Conservation (phyloP, 2,888 invertebrate genomes). For the Galeopsomyia nigrocyanea region DNA sequence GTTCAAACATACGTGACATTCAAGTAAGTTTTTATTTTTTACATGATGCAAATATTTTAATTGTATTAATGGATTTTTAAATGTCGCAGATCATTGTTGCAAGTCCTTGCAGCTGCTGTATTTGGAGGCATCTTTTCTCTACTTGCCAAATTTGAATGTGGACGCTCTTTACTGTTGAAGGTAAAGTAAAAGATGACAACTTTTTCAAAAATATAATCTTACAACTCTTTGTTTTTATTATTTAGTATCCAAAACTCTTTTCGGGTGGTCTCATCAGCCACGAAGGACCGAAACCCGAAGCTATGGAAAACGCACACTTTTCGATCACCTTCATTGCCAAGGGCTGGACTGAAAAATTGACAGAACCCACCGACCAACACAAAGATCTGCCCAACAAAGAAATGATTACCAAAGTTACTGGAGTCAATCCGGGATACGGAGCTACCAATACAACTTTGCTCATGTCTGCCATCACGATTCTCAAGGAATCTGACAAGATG, state of each 20-base stretch:
- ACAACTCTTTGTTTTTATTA: constrained; percentile 44
- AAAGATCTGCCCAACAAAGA: constrained; percentile 75
- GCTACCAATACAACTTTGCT: constrained; percentile 83
- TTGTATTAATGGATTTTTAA: constrained; percentile 42
- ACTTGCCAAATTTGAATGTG: constrained; percentile 75
- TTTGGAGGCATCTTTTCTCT: constrained; percentile 75
- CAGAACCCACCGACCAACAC: constrained; percentile 73
- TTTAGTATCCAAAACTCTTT: constrained; percentile 78
- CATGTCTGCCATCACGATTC: constrained; percentile 80
- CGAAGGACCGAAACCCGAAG: constrained; percentile 76
- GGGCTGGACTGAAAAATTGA: constrained; percentile 81
- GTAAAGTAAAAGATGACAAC: constrained; percentile 62
- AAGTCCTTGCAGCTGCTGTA: constrained; percentile 71
- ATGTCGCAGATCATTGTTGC: constrained; percentile 69
- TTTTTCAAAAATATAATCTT: background rate
- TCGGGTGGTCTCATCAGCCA: constrained; percentile 79
- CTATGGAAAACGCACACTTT: constrained; percentile 76
- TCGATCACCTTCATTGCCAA: constrained; percentile 79
- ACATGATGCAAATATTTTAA: background rate
- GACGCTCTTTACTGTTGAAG: constrained; percentile 76
- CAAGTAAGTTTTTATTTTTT: constrained; percentile 51
- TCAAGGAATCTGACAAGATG: constrained; percentile 82
- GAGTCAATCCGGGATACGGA: constrained; percentile 85
- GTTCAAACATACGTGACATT: constrained; percentile 81
- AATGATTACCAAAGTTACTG: constrained; percentile 77